Conservation (phyloP, 2,888 invertebrate genomes). For the Nemoura dubitans region DNA sequence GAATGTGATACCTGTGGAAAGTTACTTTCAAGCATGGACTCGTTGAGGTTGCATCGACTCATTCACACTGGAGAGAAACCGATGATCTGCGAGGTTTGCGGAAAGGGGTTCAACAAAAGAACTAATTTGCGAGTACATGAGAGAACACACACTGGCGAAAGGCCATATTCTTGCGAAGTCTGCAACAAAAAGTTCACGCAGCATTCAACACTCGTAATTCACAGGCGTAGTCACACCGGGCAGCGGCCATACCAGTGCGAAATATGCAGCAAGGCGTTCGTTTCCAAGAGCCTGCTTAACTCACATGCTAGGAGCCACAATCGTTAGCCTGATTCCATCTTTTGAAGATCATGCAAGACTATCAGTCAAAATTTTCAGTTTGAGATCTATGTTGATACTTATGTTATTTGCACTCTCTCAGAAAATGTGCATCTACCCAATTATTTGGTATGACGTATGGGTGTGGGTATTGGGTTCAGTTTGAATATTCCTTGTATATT, state of each 20-base stretch:
- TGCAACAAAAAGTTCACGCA: conserved; percentile 57
- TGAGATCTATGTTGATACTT: no score
- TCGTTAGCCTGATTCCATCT: neutral
- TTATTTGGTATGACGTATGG: no score
- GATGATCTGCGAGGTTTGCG: conserved; percentile 58
- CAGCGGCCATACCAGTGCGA: conserved; percentile 68
- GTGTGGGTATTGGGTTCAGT: no score
- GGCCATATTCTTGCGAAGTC: conserved; percentile 57
- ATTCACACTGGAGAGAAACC: conserved; percentile 55
- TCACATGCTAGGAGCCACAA: conserved; percentile 36
- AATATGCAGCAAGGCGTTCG: conserved; percentile 70
- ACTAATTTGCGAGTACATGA: conserved; percentile 57
- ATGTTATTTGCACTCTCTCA: no score
- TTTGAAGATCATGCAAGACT: neutral
- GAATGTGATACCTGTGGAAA: conserved; percentile 57
- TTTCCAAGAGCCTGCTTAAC: conserved; percentile 60
- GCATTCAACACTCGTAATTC: conserved; percentile 68
- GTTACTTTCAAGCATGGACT: conserved; percentile 50
- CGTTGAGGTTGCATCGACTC: conserved; percentile 52
- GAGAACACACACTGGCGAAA: conserved; percentile 66
- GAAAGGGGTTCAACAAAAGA: conserved; percentile 54
- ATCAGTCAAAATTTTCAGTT: no score
- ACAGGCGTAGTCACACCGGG: conserved; percentile 70
- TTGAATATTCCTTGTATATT: no score
- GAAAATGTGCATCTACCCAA: no score